Conservation (phyloP, 1,140 invertebrate species). For the Drepana arcuata region DNA sequence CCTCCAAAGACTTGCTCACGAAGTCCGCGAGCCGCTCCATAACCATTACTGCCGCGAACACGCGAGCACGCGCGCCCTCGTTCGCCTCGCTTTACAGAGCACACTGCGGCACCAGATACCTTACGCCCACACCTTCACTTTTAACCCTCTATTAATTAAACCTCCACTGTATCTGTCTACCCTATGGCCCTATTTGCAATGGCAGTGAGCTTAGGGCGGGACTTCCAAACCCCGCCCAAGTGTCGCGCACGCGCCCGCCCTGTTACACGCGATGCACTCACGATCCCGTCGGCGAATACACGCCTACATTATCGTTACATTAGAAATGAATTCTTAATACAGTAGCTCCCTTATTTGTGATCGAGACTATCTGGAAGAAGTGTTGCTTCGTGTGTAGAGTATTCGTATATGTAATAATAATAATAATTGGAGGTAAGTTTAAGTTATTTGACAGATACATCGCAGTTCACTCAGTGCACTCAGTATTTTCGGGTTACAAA, state of each 20-base stretch:
- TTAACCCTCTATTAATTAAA: constrained; percentile 8
- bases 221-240: constrained; percentile 39
- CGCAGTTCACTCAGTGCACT: too few relatives aligned
- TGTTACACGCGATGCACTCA: constrained; percentile 4
- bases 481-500: too few relatives aligned
- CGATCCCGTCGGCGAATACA: constrained; percentile 42
- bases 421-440: too few relatives aligned
- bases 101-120: constrained; percentile 35
- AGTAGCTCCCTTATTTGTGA: too few relatives aligned
- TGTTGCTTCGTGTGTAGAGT: too few relatives aligned
- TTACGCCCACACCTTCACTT: constrained; percentile 36
- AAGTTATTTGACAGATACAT: too few relatives aligned
- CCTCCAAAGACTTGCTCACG: constrained; percentile 65
- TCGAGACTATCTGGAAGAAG: too few relatives aligned
- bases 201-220: constrained; percentile 19
- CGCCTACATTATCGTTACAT: constrained; percentile 67
- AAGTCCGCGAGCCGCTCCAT: constrained; percentile 69
- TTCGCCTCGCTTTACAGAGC: constrained; percentile 45
- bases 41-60: constrained; percentile 60
- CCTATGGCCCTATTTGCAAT: constrained; percentile 16
- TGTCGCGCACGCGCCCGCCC: constrained; percentile 56
- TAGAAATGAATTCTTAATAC: constrained; percentile 59
- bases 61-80: constrained; percentile 46
- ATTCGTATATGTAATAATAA: too few relatives aligned
- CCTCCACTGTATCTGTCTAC: constrained; percentile 9